Percentiles rank a stretch among this genome's conserved stretches.
These are phyloP conservation scores for Aythya baeri DNA, from an alignment of 2,113 vertebrate species.

Conservation along the genomic window DNA sequence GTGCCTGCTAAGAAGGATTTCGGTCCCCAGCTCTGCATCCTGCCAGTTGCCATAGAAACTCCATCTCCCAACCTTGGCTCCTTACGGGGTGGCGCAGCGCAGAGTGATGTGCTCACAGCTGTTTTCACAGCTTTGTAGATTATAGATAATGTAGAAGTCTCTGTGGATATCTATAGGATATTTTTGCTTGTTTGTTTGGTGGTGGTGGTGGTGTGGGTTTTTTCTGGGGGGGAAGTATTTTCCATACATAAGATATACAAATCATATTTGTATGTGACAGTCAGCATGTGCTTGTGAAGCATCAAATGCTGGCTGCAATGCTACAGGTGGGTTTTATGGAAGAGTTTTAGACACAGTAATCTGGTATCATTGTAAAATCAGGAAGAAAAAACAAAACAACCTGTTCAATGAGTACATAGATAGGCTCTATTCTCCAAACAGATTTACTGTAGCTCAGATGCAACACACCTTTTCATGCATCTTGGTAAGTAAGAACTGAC, in stretches of 20 bases:
- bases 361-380: background rate
- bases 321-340: background rate
- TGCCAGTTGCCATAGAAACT: slow-evolving; percentile 53
- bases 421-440: background rate
- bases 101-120: background rate
- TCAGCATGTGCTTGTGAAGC: background rate
- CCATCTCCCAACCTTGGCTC: background rate
- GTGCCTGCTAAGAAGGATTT: background rate
- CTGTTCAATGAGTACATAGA: background rate
- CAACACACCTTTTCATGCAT: background rate
- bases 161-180: background rate
- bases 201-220: background rate
- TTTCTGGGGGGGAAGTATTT: background rate
- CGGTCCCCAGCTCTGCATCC: background rate
- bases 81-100: background rate
- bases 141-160: background rate
- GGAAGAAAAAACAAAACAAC: too few species aligned
- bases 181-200: background rate
- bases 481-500: background rate
- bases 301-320: background rate
- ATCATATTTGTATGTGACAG: background rate
- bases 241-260: background rate
- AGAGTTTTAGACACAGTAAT: background rate
- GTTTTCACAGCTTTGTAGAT: background rate
- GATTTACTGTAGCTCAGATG: background rate